Conservation (phyloP, 2,797 vertebrate species). For the Sebastes glaucus region DNA sequence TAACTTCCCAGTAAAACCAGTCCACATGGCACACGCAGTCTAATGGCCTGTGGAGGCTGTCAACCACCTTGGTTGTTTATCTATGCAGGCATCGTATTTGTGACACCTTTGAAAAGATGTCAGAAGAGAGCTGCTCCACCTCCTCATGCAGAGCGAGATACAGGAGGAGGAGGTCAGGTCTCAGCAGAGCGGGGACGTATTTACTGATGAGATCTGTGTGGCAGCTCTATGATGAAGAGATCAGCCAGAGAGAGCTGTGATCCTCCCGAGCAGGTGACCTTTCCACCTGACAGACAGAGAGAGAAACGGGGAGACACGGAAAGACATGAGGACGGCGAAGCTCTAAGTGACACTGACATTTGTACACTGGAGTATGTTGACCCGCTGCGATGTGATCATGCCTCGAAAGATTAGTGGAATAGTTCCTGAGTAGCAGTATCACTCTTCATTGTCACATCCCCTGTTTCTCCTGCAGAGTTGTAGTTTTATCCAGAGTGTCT, state of each 20-base stretch:
- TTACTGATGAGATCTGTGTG: constrained; percentile 35
- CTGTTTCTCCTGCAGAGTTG: neutral
- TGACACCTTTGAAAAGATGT: neutral
- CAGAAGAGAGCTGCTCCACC: constrained; percentile 7
- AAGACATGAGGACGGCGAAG: neutral
- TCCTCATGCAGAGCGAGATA: neutral
- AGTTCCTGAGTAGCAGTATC: neutral
- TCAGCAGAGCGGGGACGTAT: neutral
- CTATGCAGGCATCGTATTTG: neutral
- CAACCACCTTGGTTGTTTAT: neutral
- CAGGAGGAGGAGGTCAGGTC: constrained; percentile 33
- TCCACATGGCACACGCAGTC: neutral
- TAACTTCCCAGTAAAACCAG: neutral
- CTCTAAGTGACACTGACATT: constrained; percentile 48
- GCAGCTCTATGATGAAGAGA: constrained; percentile 47
- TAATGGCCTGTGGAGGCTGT: neutral
- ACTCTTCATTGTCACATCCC: neutral
- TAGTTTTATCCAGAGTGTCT: neutral
- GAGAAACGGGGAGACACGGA: neutral
- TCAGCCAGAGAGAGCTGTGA: constrained; percentile 22
- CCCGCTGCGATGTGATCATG: constrained; percentile 36
- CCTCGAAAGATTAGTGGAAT: constrained; percentile 1
- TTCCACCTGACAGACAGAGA: constrained; percentile 58
- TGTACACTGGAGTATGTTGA: constrained; percentile 8
- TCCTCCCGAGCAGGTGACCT: constrained; percentile 80